phyloP scores from a whole-genome alignment of 2,113 vertebrate species.

The Pao palembangensis region DNA sequence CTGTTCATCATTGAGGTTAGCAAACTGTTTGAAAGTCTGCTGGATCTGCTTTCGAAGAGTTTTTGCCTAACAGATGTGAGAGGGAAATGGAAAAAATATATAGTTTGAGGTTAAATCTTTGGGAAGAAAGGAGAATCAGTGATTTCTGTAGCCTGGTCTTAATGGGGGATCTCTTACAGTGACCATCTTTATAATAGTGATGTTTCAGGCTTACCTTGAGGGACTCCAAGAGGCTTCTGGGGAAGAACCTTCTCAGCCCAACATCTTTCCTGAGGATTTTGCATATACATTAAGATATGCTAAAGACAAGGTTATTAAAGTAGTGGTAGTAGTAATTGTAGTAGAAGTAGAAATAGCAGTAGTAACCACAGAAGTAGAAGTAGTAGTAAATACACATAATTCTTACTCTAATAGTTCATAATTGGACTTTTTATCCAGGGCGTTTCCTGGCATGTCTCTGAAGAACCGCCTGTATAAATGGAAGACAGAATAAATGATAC shows the following conservation, averaged over 20 bases:
- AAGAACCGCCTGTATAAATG: slow-evolving; percentile 86
- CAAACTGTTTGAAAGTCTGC: slow-evolving; percentile 95
- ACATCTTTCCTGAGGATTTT: slow-evolving; percentile 86
- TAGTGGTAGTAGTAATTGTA: not conserved
- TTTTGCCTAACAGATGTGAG: slow-evolving; percentile 80
- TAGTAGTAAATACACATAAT: not conserved
- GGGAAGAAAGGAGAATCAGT: too few relatives aligned
- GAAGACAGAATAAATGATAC: not conserved
- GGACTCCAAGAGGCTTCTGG: slow-evolving; percentile 94
- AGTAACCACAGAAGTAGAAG: not conserved
- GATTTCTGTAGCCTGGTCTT: too few relatives aligned
- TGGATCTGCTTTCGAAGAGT: slow-evolving; percentile 95
- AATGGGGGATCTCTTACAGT: too few relatives aligned
- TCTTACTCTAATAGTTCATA: slow-evolving; percentile 98
- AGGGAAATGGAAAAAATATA: not conserved
- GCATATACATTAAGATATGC: not conserved
- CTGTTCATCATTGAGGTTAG: slow-evolving; percentile 95
- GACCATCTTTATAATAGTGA: too few relatives aligned
- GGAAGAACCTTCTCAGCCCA: slow-evolving; percentile 95
- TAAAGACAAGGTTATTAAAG: not conserved
- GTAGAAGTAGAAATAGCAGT: not conserved
- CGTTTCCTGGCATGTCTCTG: slow-evolving; percentile 95
- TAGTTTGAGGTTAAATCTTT: not conserved
- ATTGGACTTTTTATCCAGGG: slow-evolving; percentile 98
- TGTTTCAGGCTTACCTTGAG: slow-evolving; percentile 85